Evolutionary conservation across 2,888 invertebrate genomes (phyloP).

Genomic region (Xanthostigma xanthostigma): DNA sequence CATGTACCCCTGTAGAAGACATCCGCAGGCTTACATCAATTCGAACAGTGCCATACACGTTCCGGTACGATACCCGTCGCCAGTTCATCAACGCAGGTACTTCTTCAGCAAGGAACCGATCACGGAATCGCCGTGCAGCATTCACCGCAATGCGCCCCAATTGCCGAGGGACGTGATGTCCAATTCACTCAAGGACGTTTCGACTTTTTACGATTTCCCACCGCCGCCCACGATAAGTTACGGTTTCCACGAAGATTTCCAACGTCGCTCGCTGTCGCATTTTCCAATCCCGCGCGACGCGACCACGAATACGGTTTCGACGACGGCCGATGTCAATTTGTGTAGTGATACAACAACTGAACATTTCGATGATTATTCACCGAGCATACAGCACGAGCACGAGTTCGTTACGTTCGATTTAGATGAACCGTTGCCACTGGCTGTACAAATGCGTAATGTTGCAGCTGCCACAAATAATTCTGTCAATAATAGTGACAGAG

Average conservation of each 20-base stretch:
- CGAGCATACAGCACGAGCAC: constrained; percentile 39
- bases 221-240: constrained; percentile 49
- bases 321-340: constrained; percentile 39
- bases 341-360: constrained; percentile 27
- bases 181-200: constrained; percentile 41
- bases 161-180: constrained; percentile 25
- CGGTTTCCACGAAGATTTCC: constrained; percentile 29
- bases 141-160: constrained; percentile 34
- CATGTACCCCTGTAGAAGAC: constrained; percentile 30
- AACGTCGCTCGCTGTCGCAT: constrained; percentile 19
- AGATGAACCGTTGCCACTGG: constrained; percentile 34
- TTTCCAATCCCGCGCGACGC: constrained; percentile 38
- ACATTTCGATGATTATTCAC: constrained; percentile 35
- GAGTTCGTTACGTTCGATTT: constrained; percentile 58
- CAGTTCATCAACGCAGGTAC: constrained; percentile 41
- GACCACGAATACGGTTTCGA: constrained; percentile 52
- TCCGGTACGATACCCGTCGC: constrained; percentile 25
- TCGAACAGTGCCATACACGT: constrained; percentile 27
- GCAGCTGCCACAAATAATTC: constrained; percentile 8
- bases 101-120: constrained; percentile 44
- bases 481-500: neutral
- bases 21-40: constrained; percentile 30
- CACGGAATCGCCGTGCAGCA: constrained; percentile 36
- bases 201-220: constrained; percentile 46
- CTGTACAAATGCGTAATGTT: constrained; percentile 20